Conservation (phyloP, 1,140 invertebrate species). For the Formica selysi region DNA sequence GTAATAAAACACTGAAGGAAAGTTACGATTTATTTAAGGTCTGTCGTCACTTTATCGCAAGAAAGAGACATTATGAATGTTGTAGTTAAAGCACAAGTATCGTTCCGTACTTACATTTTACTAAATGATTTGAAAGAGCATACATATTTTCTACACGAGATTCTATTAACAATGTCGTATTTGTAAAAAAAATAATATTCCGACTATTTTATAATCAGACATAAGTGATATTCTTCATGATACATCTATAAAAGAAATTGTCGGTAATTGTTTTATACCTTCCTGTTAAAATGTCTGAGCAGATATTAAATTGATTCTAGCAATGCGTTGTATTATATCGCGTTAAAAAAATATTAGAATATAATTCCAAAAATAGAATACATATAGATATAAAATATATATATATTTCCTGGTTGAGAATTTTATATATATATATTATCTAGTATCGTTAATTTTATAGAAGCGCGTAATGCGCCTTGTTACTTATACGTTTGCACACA, state of each 20-base stretch:
- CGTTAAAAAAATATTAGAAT: conserved; percentile 4
- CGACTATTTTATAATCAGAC: background rate
- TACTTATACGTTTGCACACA: conserved; percentile 12
- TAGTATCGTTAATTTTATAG: conserved; percentile 25
- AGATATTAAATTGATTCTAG: conserved; percentile 25
- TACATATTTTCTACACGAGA: conserved; percentile 3
- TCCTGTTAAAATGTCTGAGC: background rate
- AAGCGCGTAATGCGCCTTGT: background rate
- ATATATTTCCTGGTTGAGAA: conserved; percentile 30
- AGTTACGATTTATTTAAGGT: conserved; percentile 4
- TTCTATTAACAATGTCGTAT: conserved; percentile 10
- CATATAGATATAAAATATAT: conserved; percentile 4
- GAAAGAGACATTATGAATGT: background rate
- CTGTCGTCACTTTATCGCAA: background rate
- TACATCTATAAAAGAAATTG: conserved; percentile 19
- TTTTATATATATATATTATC: conserved; percentile 15
- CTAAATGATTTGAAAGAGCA: conserved; percentile 31
- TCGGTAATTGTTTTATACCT: conserved; percentile 40
- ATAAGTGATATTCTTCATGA: conserved; percentile 11
- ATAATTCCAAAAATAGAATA: conserved; percentile 1
- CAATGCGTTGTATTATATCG: conserved; percentile 32
- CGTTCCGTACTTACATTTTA: conserved; percentile 22
- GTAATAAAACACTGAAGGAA: background rate
- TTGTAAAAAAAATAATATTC: conserved; percentile 18
- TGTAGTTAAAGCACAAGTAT: conserved; percentile 32